Conservation (phyloP, 30 jellyfish, hydroid and myxozoan genomes). For the Hydractinia echinata region DNA sequence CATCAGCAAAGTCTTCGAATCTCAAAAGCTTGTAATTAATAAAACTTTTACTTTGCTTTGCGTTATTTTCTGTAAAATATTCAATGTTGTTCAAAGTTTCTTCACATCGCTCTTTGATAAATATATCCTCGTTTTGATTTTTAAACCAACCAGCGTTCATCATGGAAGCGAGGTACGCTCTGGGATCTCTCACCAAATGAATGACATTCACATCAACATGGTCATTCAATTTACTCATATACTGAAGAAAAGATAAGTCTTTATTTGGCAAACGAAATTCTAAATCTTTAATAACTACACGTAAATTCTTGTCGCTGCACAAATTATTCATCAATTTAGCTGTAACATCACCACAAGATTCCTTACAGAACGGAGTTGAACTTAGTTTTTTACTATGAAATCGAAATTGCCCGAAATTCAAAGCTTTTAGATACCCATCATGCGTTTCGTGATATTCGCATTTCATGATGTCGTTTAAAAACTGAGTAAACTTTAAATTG, state of each 20-base stretch:
- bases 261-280: conserved; percentile 47
- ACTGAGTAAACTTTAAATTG: conserved; percentile 29
- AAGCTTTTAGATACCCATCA: conserved; percentile 22
- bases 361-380: conserved; percentile 39
- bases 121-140: conserved; percentile 17
- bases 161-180: conserved; percentile 43
- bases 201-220: conserved; percentile 22
- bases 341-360: conserved; percentile 11
- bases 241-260: conserved; percentile 8
- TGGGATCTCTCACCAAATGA: conserved; percentile 61
- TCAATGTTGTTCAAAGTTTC: conserved; percentile 32
- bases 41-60: background rate
- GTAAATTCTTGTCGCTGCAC: conserved; percentile 28
- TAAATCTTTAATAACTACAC: conserved; percentile 50
- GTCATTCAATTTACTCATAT: conserved; percentile 8
- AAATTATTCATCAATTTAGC: conserved; percentile 3
- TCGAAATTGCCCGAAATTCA: background rate
- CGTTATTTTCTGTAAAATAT: conserved; percentile 20
- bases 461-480: conserved; percentile 19
- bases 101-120: conserved; percentile 29
- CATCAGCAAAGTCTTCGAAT: conserved; percentile 40
- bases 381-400: conserved; percentile 17
- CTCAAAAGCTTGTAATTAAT: conserved; percentile 29
- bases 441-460: conserved; percentile 35
- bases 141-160: conserved; percentile 38